These are phyloP conservation scores for Diorhabda elongata DNA, from an alignment of 1,140 invertebrate species.

Conservation along the genomic window DNA sequence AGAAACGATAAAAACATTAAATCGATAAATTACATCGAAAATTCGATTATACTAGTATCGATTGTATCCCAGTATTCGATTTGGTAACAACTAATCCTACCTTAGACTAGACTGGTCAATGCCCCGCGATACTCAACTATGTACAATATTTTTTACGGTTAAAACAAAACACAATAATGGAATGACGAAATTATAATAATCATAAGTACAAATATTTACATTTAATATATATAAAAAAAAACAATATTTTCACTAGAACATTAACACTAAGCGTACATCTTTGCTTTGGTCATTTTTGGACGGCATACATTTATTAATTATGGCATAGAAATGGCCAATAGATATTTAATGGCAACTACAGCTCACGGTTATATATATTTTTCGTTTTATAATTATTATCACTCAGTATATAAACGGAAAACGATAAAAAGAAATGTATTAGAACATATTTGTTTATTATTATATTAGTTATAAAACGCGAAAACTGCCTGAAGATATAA, in stretches of 20 bases:
- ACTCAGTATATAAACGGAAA: too few relatives aligned
- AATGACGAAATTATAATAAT: neutral
- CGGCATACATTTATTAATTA: constrained; percentile 9
- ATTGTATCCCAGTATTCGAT: neutral
- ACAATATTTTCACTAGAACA: constrained; percentile 10
- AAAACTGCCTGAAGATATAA: too few relatives aligned
- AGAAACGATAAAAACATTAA: too few relatives aligned
- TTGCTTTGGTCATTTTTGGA: constrained; percentile 23
- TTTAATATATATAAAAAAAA: constrained; percentile 8
- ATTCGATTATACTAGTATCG: too few relatives aligned
- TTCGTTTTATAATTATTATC: neutral
- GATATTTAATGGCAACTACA: constrained; percentile 4
- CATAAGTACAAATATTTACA: constrained; percentile 14
- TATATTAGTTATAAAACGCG: too few relatives aligned
- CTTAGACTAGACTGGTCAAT: constrained; percentile 37
- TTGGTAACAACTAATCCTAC: constrained; percentile 9
- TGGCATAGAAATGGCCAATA: neutral
- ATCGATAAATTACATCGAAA: too few relatives aligned
- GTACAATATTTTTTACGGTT: neutral
- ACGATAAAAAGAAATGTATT: too few relatives aligned
- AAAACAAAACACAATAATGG: neutral
- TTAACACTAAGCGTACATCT: constrained; percentile 15
- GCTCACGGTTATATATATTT: constrained; percentile 9
- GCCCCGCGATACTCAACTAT: constrained; percentile 19
- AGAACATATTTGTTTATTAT: too few relatives aligned